Conservation (phyloP, 2,888 invertebrate genomes). For the Yponomeuta cagnagella region DNA sequence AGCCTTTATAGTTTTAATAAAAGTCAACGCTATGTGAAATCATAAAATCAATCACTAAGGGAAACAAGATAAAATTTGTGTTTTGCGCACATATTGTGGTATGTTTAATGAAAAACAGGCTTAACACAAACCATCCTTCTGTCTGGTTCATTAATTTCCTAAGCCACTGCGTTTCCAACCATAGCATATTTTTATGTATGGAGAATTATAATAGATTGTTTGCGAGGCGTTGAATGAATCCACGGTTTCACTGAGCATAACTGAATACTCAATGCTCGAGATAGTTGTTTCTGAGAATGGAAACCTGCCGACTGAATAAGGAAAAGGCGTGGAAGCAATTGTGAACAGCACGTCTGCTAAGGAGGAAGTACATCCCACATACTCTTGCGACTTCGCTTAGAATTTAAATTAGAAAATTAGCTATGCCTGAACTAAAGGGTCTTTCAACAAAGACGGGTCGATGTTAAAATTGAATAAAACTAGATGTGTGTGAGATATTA, state of each 20-base stretch:
- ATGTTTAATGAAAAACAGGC: not conserved
- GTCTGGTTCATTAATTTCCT: not conserved
- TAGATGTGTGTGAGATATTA: too few species aligned
- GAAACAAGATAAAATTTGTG: too few species aligned
- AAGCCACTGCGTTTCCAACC: not conserved
- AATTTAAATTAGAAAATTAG: not conserved
- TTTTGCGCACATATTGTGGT: too few species aligned
- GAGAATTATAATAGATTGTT: constrained; percentile 3
- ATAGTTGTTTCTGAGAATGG: constrained; percentile 1
- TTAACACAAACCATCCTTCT: not conserved
- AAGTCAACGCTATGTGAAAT: too few species aligned
- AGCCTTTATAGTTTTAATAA: too few species aligned
- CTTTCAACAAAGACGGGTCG: too few species aligned
- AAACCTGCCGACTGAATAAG: not conserved
- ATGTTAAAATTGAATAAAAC: too few species aligned
- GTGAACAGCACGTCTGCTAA: not conserved
- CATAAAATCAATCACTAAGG: too few species aligned
- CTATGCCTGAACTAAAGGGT: not conserved
- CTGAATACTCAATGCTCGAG: not conserved
- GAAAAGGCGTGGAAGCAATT: not conserved
- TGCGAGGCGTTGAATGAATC: not conserved
- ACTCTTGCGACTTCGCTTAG: not conserved
- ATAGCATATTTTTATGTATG: not conserved
- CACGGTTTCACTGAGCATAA: constrained; percentile 5
- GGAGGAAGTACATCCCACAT: not conserved